phyloP scores from a whole-genome alignment of 2,113 vertebrate genomes.

The Aviceda subcristata region DNA sequence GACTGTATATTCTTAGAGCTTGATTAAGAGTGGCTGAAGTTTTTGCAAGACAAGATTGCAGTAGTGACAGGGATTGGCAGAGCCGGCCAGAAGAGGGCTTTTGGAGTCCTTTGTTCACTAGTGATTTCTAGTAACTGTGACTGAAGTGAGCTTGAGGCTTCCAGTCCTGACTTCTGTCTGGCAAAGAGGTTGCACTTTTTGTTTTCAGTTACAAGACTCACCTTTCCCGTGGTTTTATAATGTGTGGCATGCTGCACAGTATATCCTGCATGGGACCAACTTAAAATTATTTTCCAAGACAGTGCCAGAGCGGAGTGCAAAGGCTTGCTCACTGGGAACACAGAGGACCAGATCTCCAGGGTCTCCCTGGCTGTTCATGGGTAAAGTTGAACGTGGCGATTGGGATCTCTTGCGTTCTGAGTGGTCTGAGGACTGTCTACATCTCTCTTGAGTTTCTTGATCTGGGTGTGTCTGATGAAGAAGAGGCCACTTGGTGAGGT shows the following conservation, averaged over 20 bases:
- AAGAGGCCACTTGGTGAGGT: not conserved
- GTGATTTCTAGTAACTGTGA: not conserved
- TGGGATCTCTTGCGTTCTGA: not conserved
- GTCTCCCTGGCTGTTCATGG: not conserved
- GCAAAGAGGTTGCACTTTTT: not conserved
- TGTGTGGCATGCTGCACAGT: not conserved
- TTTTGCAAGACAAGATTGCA: not conserved
- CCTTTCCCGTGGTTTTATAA: not conserved
- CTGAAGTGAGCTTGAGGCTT: not conserved
- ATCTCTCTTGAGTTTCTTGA: not conserved
- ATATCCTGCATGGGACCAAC: not conserved
- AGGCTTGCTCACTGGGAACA: not conserved
- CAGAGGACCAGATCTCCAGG: not conserved
- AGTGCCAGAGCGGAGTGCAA: not conserved
- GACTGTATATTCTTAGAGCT: not conserved
- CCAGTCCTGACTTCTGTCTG: not conserved
- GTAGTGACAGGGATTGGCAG: not conserved
- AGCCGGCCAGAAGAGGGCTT: not conserved
- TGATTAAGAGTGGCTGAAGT: not conserved
- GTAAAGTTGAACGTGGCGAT: not conserved
- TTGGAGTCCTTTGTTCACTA: not conserved
- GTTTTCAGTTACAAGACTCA: not conserved
- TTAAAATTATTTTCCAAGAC: not conserved
- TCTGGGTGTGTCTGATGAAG: not conserved
- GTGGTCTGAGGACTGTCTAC: not conserved